Percentiles rank a stretch among this genome's conserved stretches.
phyloP scores from a whole-genome alignment of 2,113 vertebrate genomes.

The Xenotilapia flavipinnis region DNA sequence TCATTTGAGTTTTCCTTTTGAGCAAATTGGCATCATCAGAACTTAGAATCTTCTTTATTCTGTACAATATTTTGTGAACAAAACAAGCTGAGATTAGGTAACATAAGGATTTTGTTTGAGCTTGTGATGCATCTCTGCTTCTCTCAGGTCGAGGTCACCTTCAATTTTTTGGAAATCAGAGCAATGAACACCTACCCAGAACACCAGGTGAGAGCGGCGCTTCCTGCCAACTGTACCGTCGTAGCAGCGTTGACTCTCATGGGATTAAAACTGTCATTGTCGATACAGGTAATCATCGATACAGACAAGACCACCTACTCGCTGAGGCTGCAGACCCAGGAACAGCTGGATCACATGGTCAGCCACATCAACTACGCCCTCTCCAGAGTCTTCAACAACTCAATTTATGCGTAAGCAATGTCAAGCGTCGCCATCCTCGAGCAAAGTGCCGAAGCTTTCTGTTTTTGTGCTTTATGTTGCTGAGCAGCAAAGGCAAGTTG shows the following conservation, averaged over 20 bases:
- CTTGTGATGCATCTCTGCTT: background rate
- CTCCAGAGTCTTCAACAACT: slow-evolving; percentile 84
- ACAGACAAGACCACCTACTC: slow-evolving; percentile 84
- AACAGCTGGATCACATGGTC: slow-evolving; percentile 82
- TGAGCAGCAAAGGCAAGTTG: background rate
- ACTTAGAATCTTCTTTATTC: background rate
- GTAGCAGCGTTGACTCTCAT: background rate
- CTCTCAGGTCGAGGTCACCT: slow-evolving; percentile 69
- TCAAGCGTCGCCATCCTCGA: background rate
- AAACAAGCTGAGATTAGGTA: background rate
- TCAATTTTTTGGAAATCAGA: slow-evolving; percentile 77
- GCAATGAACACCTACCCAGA: slow-evolving; percentile 73
- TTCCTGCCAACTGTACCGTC: background rate
- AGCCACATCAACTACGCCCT: slow-evolving; percentile 82
- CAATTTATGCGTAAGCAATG: slow-evolving; percentile 78
- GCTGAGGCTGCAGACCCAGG: slow-evolving; percentile 74
- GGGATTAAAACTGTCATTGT: background rate
- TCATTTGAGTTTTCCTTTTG: background rate
- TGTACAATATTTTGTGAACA: background rate
- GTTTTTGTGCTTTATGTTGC: background rate
- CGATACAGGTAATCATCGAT: slow-evolving; percentile 81
- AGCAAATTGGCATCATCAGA: background rate
- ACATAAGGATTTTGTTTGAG: background rate
- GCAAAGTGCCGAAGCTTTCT: background rate
- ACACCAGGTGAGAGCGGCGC: slow-evolving; percentile 54